Base-by-base conservation (phyloP, 30 jellyfish, hydroid and myxozoan species). In the Cassiopea xamachana region DNA sequence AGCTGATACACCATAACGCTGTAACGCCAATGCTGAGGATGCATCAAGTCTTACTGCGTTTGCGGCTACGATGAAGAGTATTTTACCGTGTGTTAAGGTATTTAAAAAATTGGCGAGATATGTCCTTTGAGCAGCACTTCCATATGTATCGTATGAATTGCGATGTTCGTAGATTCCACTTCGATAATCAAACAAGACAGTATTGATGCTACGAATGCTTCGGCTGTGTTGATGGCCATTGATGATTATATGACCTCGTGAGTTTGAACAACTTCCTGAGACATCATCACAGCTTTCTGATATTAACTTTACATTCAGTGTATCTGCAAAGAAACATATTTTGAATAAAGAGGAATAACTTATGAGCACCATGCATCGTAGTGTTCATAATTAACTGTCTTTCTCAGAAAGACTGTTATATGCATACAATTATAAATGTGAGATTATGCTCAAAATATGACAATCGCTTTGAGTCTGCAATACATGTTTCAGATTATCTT, bases 91-190 rank as follows among this genome's bases (percentile, higher is more conserved):
- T 13, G 95, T 85, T 7, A 79, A 46, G 0, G 1, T 49, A 43
- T 78, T 78, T 58, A 78, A 17, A 43, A 48, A 78, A 75, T 49
- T 27, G 0, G 75, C 75, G 1, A 78, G 51, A 9, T 27, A 0
- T 7, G 50, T 18, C 48, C 87, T 78, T 12, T 19, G 55, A 6
- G 51, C 55, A 18, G 75, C n/a, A 27, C 50, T 14, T 14, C 55
- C 75, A 14, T 16, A 49, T 48, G 51, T 75, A 70, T 78, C 75
- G 51, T 78, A 79, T 3, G 19, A 48, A 46, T 47, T 79, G 15
- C 87, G 48, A 19, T 71, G 77, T 55, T 79, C 95, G 2, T 75
- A 79, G 17, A 69, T 1, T 3, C 89, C 95, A 88, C 95, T 88
- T 27, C 90, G 95, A 55, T 78, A 39, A 45, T 88, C 95, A 51